Evolutionary conservation across 2,113 vertebrate genomes (phyloP).

Genomic region (Ameiurus melas): DNA sequence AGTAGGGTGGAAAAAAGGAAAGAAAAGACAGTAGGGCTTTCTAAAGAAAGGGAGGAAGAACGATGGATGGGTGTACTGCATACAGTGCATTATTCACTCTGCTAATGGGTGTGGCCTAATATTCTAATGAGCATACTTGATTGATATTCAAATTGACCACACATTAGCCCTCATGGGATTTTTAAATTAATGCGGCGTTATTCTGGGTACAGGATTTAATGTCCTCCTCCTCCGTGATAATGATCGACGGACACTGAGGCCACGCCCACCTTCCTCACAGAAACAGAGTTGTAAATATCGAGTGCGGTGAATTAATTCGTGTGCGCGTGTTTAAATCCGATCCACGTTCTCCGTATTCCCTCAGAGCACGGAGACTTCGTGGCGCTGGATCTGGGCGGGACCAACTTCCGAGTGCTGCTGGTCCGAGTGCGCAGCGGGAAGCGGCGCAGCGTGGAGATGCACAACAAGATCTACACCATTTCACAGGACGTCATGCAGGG

Average conservation of each 20-base stretch:
- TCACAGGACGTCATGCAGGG: conserved; percentile 91
- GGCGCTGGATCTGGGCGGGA: conserved; percentile 92
- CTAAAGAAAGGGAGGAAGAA: too few species aligned
- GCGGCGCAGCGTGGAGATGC: conserved; percentile 85
- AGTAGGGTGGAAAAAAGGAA: too few species aligned
- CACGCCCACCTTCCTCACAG: background rate
- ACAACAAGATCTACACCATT: conserved; percentile 96
- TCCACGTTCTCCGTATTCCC: background rate
- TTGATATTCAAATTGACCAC: too few species aligned
- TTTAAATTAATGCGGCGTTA: too few species aligned
- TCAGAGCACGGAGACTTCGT: conserved; percentile 93
- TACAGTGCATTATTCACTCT: too few species aligned
- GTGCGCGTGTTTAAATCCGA: conserved; percentile 1
- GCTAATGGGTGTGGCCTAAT: too few species aligned
- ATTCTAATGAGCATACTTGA: too few species aligned
- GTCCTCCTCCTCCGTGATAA: background rate
- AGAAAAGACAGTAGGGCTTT: too few species aligned
- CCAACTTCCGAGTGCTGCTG: conserved; percentile 92
- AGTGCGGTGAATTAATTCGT: background rate
- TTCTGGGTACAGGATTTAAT: too few species aligned
- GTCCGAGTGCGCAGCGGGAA: conserved; percentile 82
- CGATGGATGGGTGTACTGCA: too few species aligned
- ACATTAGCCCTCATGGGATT: too few species aligned
- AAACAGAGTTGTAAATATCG: background rate
- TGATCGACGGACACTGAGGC: background rate